Base-by-base conservation (phyloP, 2,888 invertebrate species). In the Dryadula phaetusa region DNA sequence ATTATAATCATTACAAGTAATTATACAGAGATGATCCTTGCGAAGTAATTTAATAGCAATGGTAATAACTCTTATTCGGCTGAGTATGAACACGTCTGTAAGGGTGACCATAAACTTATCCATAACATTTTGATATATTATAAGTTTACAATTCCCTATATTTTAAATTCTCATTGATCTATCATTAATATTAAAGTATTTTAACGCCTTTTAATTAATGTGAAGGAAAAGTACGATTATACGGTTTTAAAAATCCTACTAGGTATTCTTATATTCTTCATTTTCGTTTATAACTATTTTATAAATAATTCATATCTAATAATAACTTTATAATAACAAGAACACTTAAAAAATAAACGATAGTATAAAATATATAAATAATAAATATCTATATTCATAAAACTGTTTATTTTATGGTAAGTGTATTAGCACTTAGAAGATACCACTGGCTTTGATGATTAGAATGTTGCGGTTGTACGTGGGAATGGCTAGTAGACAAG, bases 401-500 rank as follows among this genome's bases (percentile, higher is more conserved):
- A 16, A 8, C 16, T 16, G 32, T 52, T 28, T 52, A 12, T 12
- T 52, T 52, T 28, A 52, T 52, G 25, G 25, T 28, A n/a, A 12
- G n/a, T 8, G 28, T 28, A 52, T 10, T 28, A 65, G 64, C 37
- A 52, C 64, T 28, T 25, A 28, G 10, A n/a, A 42, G 62, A 64
- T 68, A 74, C 74, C 75, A 72, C 63, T 74, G 74, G 67, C 74
- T 68, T 71, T 60, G 66, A 70, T 68, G 73, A 76, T 76, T 74
- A 73, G 74, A 69, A 70, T 56, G 64, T 67, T 58, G 62, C 63
- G 69, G 67, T 62, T 58, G 49, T 66, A 72, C 76, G 79, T 79
- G 79, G 75, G 78, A 79, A 76, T 74, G 63, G 62, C 58, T 71
- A 56, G 71, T 76, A 72, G 74, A 75, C 74, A 70, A 75, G 72